These are phyloP conservation scores for Megalops cyprinoides DNA, from an alignment of 2,797 vertebrate species.

Conservation along the genomic window DNA sequence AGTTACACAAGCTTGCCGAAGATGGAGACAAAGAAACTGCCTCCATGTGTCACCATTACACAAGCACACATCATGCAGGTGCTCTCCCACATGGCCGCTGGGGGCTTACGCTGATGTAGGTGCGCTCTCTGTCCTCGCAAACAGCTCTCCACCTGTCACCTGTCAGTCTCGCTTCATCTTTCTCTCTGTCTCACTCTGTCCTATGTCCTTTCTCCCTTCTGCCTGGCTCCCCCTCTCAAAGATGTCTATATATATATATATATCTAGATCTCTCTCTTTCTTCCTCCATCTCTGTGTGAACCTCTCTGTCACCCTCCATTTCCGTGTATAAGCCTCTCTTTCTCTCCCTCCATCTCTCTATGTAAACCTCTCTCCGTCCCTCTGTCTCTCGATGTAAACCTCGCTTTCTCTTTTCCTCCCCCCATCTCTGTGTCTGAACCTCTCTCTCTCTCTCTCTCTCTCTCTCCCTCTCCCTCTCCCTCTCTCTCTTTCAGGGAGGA, in stretches of 20 bases:
- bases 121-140: not conserved
- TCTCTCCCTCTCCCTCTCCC: not conserved
- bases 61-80: not conserved
- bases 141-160: no score
- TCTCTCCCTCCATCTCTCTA: no score
- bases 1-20: not conserved
- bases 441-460: not conserved
- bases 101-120: not conserved
- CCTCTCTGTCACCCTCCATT: no score
- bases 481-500: conserved; percentile 77
- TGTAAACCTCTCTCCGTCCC: no score
- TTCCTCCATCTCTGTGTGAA: no score
- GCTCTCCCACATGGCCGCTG: not conserved
- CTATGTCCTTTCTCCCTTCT: not conserved
- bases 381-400: not conserved
- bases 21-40: not conserved
- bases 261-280: no score
- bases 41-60: not conserved
- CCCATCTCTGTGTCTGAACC: not conserved
- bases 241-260: no score
- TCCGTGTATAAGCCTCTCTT: no score
- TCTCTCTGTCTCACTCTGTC: not conserved
- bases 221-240: no score
- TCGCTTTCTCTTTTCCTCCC: not conserved
- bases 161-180: not conserved